Conservation (phyloP, 2,797 vertebrate species). For the Tapirus indicus region DNA sequence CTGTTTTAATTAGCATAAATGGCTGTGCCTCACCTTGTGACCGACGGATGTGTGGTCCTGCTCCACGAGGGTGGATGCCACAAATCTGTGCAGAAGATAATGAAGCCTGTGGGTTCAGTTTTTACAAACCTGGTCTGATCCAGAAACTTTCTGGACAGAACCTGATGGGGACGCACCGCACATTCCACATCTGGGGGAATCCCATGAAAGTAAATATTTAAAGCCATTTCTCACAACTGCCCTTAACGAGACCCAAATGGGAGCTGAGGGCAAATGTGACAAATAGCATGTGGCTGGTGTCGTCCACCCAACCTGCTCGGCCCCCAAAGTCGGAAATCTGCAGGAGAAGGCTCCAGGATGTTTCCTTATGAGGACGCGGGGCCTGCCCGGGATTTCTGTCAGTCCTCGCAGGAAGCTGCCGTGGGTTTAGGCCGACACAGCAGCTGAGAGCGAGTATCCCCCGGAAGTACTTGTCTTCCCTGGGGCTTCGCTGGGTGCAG, state of each 20-base stretch:
- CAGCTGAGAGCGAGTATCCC: neutral
- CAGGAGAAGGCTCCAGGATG: neutral
- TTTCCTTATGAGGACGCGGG: neutral
- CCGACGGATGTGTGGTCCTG: conserved; percentile 69
- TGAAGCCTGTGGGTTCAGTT: conserved; percentile 76
- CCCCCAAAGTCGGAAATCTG: neutral
- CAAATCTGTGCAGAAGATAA: conserved; percentile 52
- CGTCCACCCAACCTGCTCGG: conserved; percentile 49
- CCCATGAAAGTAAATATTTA: conserved; percentile 83
- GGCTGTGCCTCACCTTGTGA: conserved; percentile 69
- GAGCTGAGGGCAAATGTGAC: neutral
- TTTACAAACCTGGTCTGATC: conserved; percentile 85
- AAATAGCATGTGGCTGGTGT: accelerated
- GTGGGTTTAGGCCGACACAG: neutral
- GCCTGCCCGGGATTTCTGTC: neutral
- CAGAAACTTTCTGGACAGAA: conserved; percentile 85
- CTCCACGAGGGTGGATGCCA: conserved; percentile 58
- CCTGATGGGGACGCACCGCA: conserved; percentile 80
- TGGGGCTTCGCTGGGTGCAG: accelerated
- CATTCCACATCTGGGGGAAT: conserved; percentile 84
- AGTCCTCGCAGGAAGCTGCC: neutral
- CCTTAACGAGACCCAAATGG: conserved; percentile 85
- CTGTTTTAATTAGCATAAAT: conserved; percentile 66
- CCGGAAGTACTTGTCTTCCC: neutral
- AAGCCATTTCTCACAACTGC: conserved; percentile 79